These are phyloP conservation scores for Pocota personata DNA, from an alignment of 2,888 invertebrate genomes.

Conservation along the genomic window DNA sequence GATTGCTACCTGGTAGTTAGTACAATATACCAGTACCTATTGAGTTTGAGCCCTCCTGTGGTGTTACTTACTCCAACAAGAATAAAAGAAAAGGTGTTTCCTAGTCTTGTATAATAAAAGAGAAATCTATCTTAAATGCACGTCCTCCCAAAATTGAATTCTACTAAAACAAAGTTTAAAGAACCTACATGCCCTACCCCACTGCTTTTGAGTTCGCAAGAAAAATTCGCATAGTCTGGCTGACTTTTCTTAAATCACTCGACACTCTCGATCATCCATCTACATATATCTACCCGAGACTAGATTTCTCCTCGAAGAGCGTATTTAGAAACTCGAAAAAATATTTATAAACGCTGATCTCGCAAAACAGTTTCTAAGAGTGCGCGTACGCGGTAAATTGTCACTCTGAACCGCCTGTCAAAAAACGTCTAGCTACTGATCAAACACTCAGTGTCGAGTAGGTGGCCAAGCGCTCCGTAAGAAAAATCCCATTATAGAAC, in stretches of 20 bases:
- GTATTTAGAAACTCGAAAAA: conserved; percentile 7
- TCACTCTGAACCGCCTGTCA: conserved; percentile 52
- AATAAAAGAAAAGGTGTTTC: no score
- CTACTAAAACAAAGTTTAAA: background rate
- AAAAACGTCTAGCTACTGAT: conserved; percentile 19
- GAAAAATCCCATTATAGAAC: background rate
- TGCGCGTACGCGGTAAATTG: conserved; percentile 44
- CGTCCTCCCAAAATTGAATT: no score
- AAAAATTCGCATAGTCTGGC: background rate
- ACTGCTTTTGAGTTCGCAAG: background rate
- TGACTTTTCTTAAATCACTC: conserved; percentile 1
- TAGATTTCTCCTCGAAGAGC: conserved; percentile 9
- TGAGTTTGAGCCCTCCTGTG: no score
- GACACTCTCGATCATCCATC: conserved; percentile 3
- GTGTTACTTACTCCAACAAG: no score
- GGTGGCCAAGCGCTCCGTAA: background rate
- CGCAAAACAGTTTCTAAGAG: conserved; percentile 24
- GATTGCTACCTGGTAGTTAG: no score
- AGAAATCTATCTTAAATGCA: no score
- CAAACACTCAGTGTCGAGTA: conserved; percentile 18
- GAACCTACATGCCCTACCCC: background rate
- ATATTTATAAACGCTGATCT: conserved; percentile 45
- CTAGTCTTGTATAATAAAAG: no score
- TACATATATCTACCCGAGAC: background rate
- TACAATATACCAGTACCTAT: no score